Conservation (phyloP, 1,140 invertebrate genomes). For the Hycleus phaleratus region DNA sequence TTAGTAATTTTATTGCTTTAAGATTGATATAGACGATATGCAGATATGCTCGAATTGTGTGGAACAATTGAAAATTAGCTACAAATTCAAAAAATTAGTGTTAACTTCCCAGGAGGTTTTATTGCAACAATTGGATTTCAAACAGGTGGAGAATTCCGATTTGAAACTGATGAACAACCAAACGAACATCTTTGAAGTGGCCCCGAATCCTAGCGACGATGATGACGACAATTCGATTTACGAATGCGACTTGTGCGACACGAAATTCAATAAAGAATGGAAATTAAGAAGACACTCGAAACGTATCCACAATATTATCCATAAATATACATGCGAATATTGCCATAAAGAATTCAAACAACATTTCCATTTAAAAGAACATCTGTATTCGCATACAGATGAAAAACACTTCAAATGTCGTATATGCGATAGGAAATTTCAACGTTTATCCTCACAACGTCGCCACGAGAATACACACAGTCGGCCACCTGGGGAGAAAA, state of each 20-base stretch:
- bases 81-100: background rate
- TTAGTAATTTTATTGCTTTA: background rate
- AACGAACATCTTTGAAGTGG: too few relatives aligned
- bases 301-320: conserved; percentile 55
- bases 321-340: conserved; percentile 49
- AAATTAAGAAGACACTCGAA: conserved; percentile 63
- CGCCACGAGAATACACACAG: conserved; percentile 27
- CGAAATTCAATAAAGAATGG: conserved; percentile 59
- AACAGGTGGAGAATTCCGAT: background rate
- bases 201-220: too few relatives aligned
- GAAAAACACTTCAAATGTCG: conserved; percentile 33
- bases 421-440: conserved; percentile 32
- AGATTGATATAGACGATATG: conserved; percentile 1
- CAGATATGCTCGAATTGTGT: conserved; percentile 3
- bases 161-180: too few relatives aligned
- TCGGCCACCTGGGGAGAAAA: conserved; percentile 27
- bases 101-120: conserved; percentile 1
- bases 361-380: conserved; percentile 64
- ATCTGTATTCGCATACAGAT: conserved; percentile 40
- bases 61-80: background rate
- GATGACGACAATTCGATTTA: background rate
- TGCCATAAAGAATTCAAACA: conserved; percentile 63
- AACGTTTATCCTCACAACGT: conserved; percentile 24
- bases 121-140: background rate
- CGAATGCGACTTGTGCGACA: conserved; percentile 55